phyloP scores from a whole-genome alignment of 2,113 vertebrate genomes.

The Terrapene triunguis region DNA sequence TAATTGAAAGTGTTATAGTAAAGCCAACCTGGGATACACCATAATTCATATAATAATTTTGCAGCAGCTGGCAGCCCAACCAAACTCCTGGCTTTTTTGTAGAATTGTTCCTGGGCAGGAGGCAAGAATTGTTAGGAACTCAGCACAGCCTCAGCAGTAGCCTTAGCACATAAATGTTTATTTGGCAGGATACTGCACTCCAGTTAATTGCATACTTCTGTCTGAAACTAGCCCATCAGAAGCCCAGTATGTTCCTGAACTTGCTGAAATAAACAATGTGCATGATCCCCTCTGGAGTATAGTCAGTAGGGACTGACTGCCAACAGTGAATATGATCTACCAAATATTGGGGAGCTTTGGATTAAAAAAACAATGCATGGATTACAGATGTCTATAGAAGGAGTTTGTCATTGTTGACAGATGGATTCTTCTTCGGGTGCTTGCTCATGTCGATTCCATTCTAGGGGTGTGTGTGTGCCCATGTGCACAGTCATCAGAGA shows the following conservation, averaged over 20 bases:
- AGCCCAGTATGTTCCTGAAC: background rate
- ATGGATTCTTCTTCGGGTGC: background rate
- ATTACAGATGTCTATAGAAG: background rate
- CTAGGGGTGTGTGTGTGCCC: no score
- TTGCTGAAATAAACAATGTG: background rate
- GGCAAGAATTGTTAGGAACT: background rate
- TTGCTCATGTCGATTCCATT: no score
- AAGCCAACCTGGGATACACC: background rate
- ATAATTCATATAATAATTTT: background rate
- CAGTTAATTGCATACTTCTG: background rate
- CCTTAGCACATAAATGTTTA: background rate
- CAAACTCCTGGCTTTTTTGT: background rate
- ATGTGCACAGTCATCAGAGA: no score
- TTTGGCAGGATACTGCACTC: background rate
- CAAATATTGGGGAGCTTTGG: background rate
- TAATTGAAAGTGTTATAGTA: background rate
- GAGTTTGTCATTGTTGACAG: background rate
- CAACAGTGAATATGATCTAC: background rate
- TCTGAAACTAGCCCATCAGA: constrained; percentile 3
- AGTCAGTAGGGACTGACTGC: background rate
- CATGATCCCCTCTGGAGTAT: background rate
- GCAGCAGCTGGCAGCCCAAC: accelerated
- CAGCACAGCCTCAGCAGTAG: background rate
- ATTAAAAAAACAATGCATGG: background rate
- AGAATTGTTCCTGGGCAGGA: background rate